These are phyloP conservation scores for Dasyurus viverrinus DNA, from an alignment of 2,113 vertebrate species.

Conservation along the genomic window DNA sequence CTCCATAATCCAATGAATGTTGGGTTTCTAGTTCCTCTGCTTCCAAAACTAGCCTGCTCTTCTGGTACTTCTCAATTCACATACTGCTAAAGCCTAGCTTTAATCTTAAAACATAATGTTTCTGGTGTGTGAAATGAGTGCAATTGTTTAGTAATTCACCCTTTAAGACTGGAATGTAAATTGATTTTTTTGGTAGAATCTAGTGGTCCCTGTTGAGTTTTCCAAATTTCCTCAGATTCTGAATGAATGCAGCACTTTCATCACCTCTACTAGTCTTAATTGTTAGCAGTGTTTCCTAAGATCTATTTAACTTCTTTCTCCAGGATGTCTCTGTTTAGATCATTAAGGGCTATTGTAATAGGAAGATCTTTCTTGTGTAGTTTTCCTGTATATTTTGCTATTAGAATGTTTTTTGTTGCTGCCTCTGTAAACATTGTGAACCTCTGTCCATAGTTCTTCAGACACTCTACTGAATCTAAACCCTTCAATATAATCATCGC, in stretches of 20 bases:
- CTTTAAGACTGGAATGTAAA: not conserved
- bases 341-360: not conserved
- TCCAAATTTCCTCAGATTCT: not conserved
- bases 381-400: not conserved
- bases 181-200: not conserved
- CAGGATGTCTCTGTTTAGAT: not conserved
- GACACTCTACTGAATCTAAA: no score
- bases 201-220: not conserved
- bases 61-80: no score
- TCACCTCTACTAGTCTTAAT: not conserved
- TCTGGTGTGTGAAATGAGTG: not conserved
- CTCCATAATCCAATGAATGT: no score
- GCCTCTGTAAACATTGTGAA: no score
- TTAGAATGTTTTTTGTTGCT: no score
- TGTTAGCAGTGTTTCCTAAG: not conserved
- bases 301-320: not conserved
- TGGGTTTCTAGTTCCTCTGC: no score
- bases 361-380: not conserved
- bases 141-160: no score
- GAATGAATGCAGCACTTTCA: not conserved
- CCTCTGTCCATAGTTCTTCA: no score
- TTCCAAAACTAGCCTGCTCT: no score
- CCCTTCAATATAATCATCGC: no score
- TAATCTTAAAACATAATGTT: no score
- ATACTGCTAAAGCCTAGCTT: no score